phyloP scores from a whole-genome alignment of 1,140 invertebrate species.

The Drosophila pallidifrons region DNA sequence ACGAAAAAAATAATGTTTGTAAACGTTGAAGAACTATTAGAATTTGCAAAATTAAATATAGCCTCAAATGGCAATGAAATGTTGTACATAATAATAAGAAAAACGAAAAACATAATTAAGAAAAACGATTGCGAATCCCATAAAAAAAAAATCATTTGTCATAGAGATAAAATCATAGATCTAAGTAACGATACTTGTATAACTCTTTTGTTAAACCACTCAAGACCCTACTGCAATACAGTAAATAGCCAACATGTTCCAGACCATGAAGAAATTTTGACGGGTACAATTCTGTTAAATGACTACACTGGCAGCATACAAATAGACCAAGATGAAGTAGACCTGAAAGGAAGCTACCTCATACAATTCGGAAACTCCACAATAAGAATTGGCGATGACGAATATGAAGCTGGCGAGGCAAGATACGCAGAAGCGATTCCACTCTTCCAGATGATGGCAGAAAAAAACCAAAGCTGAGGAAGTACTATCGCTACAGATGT shows the following conservation, averaged over 20 bases:
- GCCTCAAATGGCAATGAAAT: too few species aligned
- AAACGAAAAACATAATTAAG: constrained; percentile 14
- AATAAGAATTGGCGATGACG: constrained; percentile 13
- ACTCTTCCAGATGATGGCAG: constrained; percentile 14
- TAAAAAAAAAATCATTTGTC: constrained; percentile 16
- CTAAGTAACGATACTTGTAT: background rate
- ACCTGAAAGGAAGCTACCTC: constrained; percentile 4
- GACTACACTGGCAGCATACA: background rate
- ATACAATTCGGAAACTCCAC: constrained; percentile 13
- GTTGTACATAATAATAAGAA: constrained; percentile 2
- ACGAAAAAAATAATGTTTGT: too few species aligned
- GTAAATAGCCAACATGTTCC: background rate
- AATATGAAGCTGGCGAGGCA: constrained; percentile 6
- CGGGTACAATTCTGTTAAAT: background rate
- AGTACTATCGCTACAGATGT: background rate
- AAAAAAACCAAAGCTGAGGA: constrained; percentile 13
- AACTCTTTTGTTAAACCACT: background rate
- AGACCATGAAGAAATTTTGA: constrained; percentile 1
- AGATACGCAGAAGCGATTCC: constrained; percentile 6
- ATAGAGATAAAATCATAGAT: constrained; percentile 12
- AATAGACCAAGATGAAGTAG: too few species aligned
- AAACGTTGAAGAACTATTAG: constrained; percentile 20
- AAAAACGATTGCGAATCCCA: constrained; percentile 15
- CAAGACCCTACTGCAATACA: background rate
- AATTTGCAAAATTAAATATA: too few species aligned